phyloP scores from a whole-genome alignment of 2,113 vertebrate species.

The Tragelaphus strepsiceros region DNA sequence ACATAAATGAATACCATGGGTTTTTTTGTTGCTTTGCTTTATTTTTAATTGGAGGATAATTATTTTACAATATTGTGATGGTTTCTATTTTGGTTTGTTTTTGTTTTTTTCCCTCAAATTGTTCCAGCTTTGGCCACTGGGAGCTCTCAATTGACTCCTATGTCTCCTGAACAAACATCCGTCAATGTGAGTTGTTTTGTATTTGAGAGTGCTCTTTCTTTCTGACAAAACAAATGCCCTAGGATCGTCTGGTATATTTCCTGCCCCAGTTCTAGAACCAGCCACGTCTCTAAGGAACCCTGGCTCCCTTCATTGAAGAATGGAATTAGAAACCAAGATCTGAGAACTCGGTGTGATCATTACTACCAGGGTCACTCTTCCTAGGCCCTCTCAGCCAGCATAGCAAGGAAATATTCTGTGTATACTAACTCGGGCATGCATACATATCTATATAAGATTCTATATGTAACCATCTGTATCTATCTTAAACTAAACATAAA shows the following conservation, averaged over 20 bases:
- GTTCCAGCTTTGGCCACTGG: background rate
- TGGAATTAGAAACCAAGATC: background rate
- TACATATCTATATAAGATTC: background rate
- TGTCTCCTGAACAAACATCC: background rate
- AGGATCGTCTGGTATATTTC: background rate
- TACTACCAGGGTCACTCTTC: background rate
- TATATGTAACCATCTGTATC: background rate
- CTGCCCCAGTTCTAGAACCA: background rate
- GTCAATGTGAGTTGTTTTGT: background rate
- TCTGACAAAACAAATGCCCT: background rate
- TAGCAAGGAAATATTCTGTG: background rate
- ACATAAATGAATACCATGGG: background rate
- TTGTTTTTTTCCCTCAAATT: background rate
- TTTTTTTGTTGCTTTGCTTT: background rate
- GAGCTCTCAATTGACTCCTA: background rate
- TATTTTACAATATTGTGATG: background rate
- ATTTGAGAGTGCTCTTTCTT: background rate
- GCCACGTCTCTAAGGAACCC: background rate
- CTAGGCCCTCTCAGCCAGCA: background rate
- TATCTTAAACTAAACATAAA: background rate
- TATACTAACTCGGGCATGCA: background rate
- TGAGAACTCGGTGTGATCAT: background rate
- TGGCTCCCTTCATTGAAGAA: background rate
- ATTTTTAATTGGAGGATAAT: background rate
- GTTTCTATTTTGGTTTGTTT: background rate